phyloP scores from a whole-genome alignment of 1,140 invertebrate genomes.

The Triops cancriformis region DNA sequence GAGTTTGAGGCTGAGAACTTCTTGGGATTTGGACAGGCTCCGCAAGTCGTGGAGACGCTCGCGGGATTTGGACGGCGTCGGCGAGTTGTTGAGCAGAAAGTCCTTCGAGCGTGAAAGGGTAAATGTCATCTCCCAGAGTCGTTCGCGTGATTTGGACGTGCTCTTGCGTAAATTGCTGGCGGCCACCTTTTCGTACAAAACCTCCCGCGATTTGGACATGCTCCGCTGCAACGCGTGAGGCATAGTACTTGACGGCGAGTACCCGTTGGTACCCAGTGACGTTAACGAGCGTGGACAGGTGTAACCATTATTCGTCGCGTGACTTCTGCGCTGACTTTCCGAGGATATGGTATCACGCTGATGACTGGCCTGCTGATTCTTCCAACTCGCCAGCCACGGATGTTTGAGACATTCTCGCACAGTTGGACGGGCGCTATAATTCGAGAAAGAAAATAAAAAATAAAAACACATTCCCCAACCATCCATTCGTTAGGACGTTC shows the following conservation, averaged over 20 bases:
- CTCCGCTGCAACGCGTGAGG: constrained; percentile 33
- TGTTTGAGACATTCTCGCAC: constrained; percentile 51
- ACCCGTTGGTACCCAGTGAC: constrained; percentile 22
- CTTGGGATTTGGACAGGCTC: constrained; percentile 48
- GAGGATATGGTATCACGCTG: constrained; percentile 28
- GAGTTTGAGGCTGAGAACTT: constrained; percentile 37
- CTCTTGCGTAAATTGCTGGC: constrained; percentile 38
- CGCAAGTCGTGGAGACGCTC: constrained; percentile 48
- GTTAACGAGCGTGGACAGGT: constrained; percentile 23
- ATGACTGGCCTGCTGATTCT: constrained; percentile 23
- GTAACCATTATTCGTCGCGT: background rate
- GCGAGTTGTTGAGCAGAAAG: constrained; percentile 30
- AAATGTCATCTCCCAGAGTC: constrained; percentile 37
- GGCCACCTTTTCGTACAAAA: constrained; percentile 47
- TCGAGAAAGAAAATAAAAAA: constrained; percentile 25
- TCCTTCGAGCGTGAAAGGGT: constrained; percentile 31
- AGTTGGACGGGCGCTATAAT: constrained; percentile 45
- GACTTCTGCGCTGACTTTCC: constrained; percentile 26
- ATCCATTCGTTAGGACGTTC: too few relatives aligned
- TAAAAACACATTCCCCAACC: too few relatives aligned
- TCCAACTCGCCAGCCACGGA: constrained; percentile 45
- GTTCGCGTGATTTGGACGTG: constrained; percentile 41
- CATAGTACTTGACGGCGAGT: constrained; percentile 18
- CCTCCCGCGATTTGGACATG: constrained; percentile 39
- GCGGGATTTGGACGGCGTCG: constrained; percentile 36